These are phyloP conservation scores for Lottia gigantea DNA, from an alignment of 2,888 invertebrate genomes.

Conservation along the genomic window DNA sequence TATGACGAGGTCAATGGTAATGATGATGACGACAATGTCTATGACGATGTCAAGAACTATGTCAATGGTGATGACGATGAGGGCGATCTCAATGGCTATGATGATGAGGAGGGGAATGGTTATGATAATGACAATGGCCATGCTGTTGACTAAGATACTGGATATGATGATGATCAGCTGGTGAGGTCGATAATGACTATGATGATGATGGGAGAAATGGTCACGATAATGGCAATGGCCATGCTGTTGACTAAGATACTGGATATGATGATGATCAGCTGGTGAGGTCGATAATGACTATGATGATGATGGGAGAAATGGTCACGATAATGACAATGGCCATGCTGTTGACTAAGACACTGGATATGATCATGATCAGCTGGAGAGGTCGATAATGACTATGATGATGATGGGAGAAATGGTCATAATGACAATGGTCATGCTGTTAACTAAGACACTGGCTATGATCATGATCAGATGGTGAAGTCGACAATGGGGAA, in stretches of 20 bases:
- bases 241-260: slow-evolving; percentile 30
- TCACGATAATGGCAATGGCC: slow-evolving; percentile 33
- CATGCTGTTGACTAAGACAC: slow-evolving; percentile 50
- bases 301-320: slow-evolving; percentile 37
- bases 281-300: too few relatives aligned
- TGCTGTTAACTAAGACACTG: slow-evolving; percentile 51
- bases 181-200: slow-evolving; percentile 43
- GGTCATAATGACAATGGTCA: slow-evolving; percentile 37
- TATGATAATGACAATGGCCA: too few relatives aligned
- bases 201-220: slow-evolving; percentile 42
- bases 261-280: too few relatives aligned
- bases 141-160: slow-evolving; percentile 24
- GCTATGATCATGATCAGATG: slow-evolving; percentile 53
- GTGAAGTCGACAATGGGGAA: too few relatives aligned
- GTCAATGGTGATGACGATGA: too few relatives aligned
- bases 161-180: slow-evolving; percentile 49
- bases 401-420: slow-evolving; percentile 43
- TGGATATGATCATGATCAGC: slow-evolving; percentile 52
- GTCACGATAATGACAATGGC: slow-evolving; percentile 42
- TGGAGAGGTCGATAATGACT: slow-evolving; percentile 43
- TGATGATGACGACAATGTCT: neutral
- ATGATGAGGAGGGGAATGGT: too few relatives aligned
- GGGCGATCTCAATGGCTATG: too few relatives aligned
- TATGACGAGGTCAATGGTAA: neutral
- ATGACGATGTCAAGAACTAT: neutral